phyloP scores from a whole-genome alignment of 2,113 vertebrate genomes.

The Dendrocopos noguchii region DNA sequence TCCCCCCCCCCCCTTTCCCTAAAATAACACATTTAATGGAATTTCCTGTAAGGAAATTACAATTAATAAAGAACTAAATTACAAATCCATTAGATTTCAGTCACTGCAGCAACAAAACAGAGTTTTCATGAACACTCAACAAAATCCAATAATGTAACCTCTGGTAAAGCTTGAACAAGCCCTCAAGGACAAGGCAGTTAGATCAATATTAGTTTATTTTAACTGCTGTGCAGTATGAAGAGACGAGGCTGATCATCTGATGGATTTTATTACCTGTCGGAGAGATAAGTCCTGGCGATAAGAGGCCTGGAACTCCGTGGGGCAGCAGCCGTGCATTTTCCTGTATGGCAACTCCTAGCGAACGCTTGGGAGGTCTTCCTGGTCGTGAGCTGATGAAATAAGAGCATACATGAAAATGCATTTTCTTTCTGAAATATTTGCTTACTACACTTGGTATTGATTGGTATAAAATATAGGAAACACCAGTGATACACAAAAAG shows the following conservation, averaged over 20 bases:
- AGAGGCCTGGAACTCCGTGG: conserved; percentile 85
- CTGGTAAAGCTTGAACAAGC: conserved; percentile 76
- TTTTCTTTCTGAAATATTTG: background rate
- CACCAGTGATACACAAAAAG: fast-evolving
- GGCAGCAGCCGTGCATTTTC: conserved; percentile 86
- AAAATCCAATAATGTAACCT: conserved; percentile 83
- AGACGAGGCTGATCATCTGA: conserved; percentile 61
- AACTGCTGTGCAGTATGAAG: conserved; percentile 68
- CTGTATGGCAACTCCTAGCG: conserved; percentile 84
- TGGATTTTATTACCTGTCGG: conserved; percentile 86
- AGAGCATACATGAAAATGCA: conserved; percentile 48
- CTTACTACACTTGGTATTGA: background rate
- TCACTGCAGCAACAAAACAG: conserved; percentile 53
- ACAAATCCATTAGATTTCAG: conserved; percentile 70
- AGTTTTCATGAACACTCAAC: conserved; percentile 69
- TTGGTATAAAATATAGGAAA: fast-evolving
- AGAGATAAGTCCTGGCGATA: conserved; percentile 90
- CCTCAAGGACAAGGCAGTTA: conserved; percentile 79
- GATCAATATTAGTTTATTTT: conserved; percentile 86
- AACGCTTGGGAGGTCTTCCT: conserved; percentile 91
- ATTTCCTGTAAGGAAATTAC: conserved; percentile 69
- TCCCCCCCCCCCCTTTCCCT: background rate
- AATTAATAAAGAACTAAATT: conserved; percentile 74
- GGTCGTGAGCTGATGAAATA: conserved; percentile 86
- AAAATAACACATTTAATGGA: conserved; percentile 61